Evolutionary conservation across 2,888 invertebrate genomes (phyloP), one percentile per base, ranked within the genome.

Genomic region (Galerucella calmariensis): DNA sequence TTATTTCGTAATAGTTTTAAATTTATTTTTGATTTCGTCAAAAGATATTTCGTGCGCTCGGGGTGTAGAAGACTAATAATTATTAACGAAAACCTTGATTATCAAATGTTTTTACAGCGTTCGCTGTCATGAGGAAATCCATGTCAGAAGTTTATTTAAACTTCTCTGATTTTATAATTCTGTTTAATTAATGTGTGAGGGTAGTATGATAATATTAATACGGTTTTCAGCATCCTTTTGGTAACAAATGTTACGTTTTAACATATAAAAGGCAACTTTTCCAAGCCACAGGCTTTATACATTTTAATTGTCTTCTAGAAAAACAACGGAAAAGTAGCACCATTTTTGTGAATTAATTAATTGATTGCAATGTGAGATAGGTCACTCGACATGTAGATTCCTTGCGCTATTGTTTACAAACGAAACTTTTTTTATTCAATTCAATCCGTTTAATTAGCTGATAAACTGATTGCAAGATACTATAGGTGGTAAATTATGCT

Each of bases 81-180:
- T 16, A 56, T 56, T 56, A 56, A 56, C 6, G 20, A 20, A 20
- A 56, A 20, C 16, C 56, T 56, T 56, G 16, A 56, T 20, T 16
- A 20, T 20, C 20, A 20, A 2, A 56, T 56, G 20, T 20, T 16
- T 16, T 20, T 20, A 56, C 35, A 63, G 16, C 44, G 46, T 41
- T 41, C 53, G 66, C 62, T 72, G 72, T 69, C 62, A 67, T 24
- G 46, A 65, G 58, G 69, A 74, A 66, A 72, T 69, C 72, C 74
- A 72, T 27, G 66, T 74, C 69, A 71, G 62, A 72, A 69, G 62
- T 72, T 66, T 53, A 51, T 12, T 24, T 16, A 51, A 62, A 69
- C 71, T 74, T 73, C 59, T 16, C 65, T 69, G 65, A 66, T 69
- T 72, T 72, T 58, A 69, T 76, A 61, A 74, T 72, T 72, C 61